These are phyloP conservation scores for Reinhardtius hippoglossoides DNA, from an alignment of 2,113 vertebrate species.

Conservation along the genomic window DNA sequence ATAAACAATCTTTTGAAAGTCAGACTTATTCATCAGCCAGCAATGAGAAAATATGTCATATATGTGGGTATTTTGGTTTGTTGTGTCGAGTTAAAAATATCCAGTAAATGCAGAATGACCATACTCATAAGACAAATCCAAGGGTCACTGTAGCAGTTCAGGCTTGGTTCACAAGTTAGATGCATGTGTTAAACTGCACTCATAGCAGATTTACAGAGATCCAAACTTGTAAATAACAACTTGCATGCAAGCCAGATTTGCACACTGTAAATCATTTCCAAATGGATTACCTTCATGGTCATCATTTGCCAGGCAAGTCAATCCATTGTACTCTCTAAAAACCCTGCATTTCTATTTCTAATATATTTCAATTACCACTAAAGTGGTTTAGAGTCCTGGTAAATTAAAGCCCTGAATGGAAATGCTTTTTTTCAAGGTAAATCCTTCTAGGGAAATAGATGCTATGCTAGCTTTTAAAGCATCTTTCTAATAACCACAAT, in stretches of 20 bases:
- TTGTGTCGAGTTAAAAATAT: constrained; percentile 6
- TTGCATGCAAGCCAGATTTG: constrained; percentile 26
- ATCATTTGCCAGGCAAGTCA: constrained; percentile 49
- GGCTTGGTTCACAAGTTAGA: background rate
- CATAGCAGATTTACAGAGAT: no score
- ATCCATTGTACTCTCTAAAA: constrained; percentile 51
- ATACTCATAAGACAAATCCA: constrained; percentile 4
- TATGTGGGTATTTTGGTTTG: background rate
- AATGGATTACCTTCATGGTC: constrained; percentile 50
- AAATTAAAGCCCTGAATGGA: constrained; percentile 68
- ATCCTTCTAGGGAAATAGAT: constrained; percentile 60
- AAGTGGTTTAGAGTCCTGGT: constrained; percentile 69
- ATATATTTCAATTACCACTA: constrained; percentile 71
- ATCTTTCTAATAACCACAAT: constrained; percentile 64
- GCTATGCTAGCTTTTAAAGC: constrained; percentile 64
- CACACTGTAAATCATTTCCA: constrained; percentile 47
- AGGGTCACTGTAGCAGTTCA: background rate
- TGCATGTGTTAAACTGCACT: background rate
- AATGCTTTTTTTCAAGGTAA: constrained; percentile 69
- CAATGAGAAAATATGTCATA: background rate
- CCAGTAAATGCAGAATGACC: background rate
- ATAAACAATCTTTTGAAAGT: background rate
- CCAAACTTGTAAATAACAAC: no score
- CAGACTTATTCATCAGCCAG: background rate
- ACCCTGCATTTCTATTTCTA: constrained; percentile 69